Conservation (phyloP, 2,113 vertebrate genomes). For the Amazona vittata region DNA sequence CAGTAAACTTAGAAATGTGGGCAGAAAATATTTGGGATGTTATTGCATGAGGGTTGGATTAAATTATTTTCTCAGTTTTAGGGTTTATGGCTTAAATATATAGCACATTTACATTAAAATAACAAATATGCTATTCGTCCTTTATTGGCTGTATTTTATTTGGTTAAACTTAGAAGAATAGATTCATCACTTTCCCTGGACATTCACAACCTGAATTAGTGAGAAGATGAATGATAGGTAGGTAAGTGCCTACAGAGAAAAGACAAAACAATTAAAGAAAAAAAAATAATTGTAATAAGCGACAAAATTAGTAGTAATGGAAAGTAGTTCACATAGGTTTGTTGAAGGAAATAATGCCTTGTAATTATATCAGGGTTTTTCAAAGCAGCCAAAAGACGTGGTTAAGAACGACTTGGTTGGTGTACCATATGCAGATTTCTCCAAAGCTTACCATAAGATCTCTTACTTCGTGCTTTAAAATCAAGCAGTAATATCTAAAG, state of each 20-base stretch:
- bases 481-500: not conserved
- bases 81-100: not conserved
- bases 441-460: not conserved
- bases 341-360: not conserved
- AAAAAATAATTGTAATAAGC: not conserved
- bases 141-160: conserved; percentile 10
- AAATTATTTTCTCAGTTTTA: not conserved
- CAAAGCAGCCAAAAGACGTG: not conserved
- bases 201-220: not conserved
- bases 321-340: not conserved
- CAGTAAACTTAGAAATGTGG: not conserved
- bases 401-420: not conserved
- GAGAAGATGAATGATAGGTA: not conserved
- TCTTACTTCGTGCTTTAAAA: not conserved
- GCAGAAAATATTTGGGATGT: not conserved
- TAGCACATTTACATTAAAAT: not conserved
- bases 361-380: not conserved
- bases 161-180: conserved; percentile 5
- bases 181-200: not conserved
- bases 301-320: not conserved
- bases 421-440: not conserved
- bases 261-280: not conserved
- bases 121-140: not conserved
- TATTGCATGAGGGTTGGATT: not conserved
- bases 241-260: not conserved